phyloP scores from a whole-genome alignment of 2,888 invertebrate genomes.

The Leptinotarsa tumamoca region DNA sequence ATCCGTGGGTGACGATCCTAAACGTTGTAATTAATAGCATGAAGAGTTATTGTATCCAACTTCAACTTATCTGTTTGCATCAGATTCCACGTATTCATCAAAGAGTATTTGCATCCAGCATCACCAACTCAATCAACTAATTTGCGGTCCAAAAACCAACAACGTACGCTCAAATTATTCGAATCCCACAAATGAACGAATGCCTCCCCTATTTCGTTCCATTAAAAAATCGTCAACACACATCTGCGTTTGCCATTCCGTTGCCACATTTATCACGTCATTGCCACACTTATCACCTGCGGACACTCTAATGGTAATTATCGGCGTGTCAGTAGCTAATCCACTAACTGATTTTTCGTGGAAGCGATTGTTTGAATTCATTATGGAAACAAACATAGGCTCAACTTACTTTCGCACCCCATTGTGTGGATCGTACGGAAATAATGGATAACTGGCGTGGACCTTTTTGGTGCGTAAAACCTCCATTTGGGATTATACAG shows the following conservation, averaged over 20 bases:
- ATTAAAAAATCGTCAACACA: conserved; percentile 10
- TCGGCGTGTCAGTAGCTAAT: conserved; percentile 12
- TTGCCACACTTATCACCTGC: background rate
- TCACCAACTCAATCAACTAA: background rate
- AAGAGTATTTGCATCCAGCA: background rate
- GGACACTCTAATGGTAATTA: conserved; percentile 7
- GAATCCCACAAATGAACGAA: background rate
- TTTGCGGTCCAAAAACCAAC: background rate
- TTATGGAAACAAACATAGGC: background rate
- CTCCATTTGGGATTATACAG: too few species aligned
- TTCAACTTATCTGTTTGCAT: too few species aligned
- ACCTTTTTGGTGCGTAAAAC: too few species aligned
- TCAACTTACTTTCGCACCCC: background rate
- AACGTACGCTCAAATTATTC: background rate
- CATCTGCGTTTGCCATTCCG: conserved; percentile 1
- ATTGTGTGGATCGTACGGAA: too few species aligned
- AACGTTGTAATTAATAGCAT: too few species aligned
- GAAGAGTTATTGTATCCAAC: too few species aligned
- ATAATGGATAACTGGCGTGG: too few species aligned
- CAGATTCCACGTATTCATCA: background rate
- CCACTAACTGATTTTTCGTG: conserved; percentile 1
- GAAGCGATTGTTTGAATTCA: conserved; percentile 12
- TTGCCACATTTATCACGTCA: conserved; percentile 12
- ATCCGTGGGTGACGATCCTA: too few species aligned
- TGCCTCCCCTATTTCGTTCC: background rate